phyloP scores from a whole-genome alignment of 1,140 invertebrate species.

The Hylaeus volcanicus region DNA sequence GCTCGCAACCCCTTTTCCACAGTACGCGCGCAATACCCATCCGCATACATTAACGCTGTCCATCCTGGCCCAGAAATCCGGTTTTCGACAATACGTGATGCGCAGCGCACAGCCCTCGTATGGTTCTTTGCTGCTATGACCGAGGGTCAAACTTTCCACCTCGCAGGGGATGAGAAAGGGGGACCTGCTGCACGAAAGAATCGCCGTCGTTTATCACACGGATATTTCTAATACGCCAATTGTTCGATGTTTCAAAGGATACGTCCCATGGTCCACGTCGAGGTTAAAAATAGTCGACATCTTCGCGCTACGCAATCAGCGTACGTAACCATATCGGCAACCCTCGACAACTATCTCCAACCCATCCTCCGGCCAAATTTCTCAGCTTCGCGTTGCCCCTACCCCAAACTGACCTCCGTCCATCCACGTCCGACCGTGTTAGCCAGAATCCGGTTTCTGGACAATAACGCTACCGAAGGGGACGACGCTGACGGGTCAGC shows the following conservation, averaged over 20 bases:
- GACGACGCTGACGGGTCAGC: conserved; percentile 42
- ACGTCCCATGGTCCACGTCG: background rate
- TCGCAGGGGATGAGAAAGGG: conserved; percentile 2
- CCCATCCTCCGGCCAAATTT: background rate
- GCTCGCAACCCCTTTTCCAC: conserved; percentile 59
- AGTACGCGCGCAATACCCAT: conserved; percentile 54
- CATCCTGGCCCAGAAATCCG: conserved; percentile 57
- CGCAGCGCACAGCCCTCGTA: background rate
- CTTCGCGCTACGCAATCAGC: too few species aligned
- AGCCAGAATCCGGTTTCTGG: conserved; percentile 44
- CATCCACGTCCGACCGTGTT: conserved; percentile 27
- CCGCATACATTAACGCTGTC: conserved; percentile 60
- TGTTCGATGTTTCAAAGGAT: background rate
- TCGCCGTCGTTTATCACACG: background rate
- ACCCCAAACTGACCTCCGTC: conserved; percentile 25
- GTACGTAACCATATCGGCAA: background rate
- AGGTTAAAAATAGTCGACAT: background rate
- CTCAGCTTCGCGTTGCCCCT: conserved; percentile 11
- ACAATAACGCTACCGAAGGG: conserved; percentile 52
- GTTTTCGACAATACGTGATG: conserved; percentile 63
- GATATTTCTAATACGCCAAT: background rate
- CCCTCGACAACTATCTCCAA: background rate
- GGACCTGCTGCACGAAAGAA: background rate
- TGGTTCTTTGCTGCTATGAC: background rate
- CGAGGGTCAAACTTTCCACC: conserved; percentile 30